Evolutionary conservation across 2,888 invertebrate species (phyloP), one percentile per base, ranked within the genome.

Genomic region (Erynnis tages): DNA sequence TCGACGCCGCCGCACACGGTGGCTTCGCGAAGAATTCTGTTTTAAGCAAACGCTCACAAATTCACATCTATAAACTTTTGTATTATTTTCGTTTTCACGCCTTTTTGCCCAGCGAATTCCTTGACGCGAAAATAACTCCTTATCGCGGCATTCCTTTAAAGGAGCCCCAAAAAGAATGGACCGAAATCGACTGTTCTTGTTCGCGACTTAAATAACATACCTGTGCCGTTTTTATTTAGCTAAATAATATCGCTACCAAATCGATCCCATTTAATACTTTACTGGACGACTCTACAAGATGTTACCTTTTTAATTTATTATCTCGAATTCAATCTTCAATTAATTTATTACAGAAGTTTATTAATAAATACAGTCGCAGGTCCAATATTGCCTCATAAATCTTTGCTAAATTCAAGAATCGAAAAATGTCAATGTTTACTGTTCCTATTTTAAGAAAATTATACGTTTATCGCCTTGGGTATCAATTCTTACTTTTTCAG

Each of bases 1-100:
- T 71, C 72, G 80, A 79, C 81, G 75, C 73, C 78, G 84, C 91
- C 91, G 86, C 91, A 91, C 91, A 91, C 83, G 91, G 85, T 77
- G 88, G 84, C 82, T 77, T 74, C 83, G 86, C 85, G 54, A 85
- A 80, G 86, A 88, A 89, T 89, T 88, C 74, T 87, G 88, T 89
- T 88, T 84, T 85, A 84, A 76, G 79, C 87, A 81, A 87, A 87
- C 86, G 83, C 82, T 88, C 88, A 89, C 88, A 89, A 89, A 89
- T 89, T 89, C 88, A 87, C 82, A 76, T 84, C 83, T 85, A 84
- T 76, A 79, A 77, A 75, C 71, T 88, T 88, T 88, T 88, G 82
- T 85, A 77, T 85, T 86, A 85, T 88, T 89, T 89, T 82, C 72
- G 82, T 87, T 88, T 89, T 89, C 87, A 88, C 88, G 88, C 88